A percentile compares a stretch with the other conserved stretches of the same genome.
Conservation (phyloP, 23 tunicate genomes). For the Diplosoma virens region DNA sequence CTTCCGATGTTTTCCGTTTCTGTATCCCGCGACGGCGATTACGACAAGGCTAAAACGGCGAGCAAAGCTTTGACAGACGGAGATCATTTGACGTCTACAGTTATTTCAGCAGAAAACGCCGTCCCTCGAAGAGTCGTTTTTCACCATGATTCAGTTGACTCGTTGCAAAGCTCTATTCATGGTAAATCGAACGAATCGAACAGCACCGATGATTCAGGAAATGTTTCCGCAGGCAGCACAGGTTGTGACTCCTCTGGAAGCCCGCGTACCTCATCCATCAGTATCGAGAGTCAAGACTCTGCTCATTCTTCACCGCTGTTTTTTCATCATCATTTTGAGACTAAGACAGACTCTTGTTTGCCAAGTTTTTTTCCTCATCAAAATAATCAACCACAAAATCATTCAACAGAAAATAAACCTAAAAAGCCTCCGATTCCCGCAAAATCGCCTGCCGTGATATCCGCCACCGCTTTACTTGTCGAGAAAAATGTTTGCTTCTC, state of each 20-base stretch:
- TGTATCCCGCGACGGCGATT: conserved; percentile 79
- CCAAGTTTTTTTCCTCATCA: not conserved
- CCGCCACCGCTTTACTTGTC: conserved; percentile 15
- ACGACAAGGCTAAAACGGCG: conserved; percentile 47
- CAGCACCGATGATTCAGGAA: conserved; percentile 86
- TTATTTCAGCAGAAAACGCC: conserved; percentile 52
- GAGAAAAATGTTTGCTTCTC: no score
- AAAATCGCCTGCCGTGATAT: conserved; percentile 9
- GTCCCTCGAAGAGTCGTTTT: conserved; percentile 43
- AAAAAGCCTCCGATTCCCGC: conserved; percentile 46
- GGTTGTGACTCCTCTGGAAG: conserved; percentile 63
- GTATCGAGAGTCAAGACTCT: conserved; percentile 54
- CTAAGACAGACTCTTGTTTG: conserved; percentile 24
- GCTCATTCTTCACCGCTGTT: conserved; percentile 43
- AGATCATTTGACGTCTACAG: conserved; percentile 26
- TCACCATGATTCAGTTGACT: conserved; percentile 2
- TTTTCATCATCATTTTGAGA: conserved; percentile 17
- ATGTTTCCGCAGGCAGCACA: conserved; percentile 89
- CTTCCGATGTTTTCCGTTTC: conserved; percentile 89
- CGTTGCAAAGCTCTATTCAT: not conserved
- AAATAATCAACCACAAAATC: conserved; percentile 5
- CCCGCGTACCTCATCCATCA: conserved; percentile 37
- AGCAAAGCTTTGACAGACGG: not conserved
- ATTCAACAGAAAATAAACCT: not conserved
- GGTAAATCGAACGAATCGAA: not conserved